phyloP scores from a whole-genome alignment of 1,140 invertebrate species.

The Drosophila gunungcola region DNA sequence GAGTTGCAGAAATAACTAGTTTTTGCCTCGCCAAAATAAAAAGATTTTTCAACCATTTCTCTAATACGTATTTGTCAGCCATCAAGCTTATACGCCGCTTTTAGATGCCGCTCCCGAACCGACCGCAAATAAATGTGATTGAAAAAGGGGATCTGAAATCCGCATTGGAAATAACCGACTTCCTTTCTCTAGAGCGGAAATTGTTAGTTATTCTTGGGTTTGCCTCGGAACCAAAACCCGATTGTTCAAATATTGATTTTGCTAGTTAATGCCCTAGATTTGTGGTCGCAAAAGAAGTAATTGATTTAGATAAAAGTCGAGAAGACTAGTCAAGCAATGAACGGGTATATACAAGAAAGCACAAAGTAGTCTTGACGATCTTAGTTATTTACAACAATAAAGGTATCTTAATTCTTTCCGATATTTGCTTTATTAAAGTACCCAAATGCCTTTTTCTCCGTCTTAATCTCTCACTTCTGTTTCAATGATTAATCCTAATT shows the following conservation, averaged over 20 bases:
- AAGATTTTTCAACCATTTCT: conserved; percentile 57
- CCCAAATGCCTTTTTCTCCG: neutral
- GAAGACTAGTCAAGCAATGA: neutral
- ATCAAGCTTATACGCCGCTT: conserved; percentile 59
- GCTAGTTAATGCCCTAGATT: conserved; percentile 16
- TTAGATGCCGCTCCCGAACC: conserved; percentile 25
- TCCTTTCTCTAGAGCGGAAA: conserved; percentile 48
- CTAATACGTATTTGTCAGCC: conserved; percentile 66
- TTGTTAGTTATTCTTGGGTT: conserved; percentile 30
- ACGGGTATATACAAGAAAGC: no score
- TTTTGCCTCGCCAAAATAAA: conserved; percentile 35
- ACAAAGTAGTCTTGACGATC: no score
- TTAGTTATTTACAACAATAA: neutral
- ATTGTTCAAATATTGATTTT: conserved; percentile 43
- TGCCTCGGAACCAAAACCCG: conserved; percentile 22
- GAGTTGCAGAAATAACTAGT: conserved; percentile 56
- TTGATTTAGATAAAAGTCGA: conserved; percentile 14
- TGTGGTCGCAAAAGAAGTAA: conserved; percentile 7
- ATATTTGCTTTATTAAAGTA: conserved; percentile 19
- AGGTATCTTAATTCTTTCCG: neutral
- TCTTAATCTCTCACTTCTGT: conserved; percentile 14
- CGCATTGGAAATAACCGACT: conserved; percentile 33
- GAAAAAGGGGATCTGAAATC: conserved; percentile 9
- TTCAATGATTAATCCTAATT: conserved; percentile 40
- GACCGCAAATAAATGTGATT: conserved; percentile 4